These are phyloP conservation scores for Adoxophyes honmai DNA, from an alignment of 1,140 invertebrate species.

Conservation along the genomic window DNA sequence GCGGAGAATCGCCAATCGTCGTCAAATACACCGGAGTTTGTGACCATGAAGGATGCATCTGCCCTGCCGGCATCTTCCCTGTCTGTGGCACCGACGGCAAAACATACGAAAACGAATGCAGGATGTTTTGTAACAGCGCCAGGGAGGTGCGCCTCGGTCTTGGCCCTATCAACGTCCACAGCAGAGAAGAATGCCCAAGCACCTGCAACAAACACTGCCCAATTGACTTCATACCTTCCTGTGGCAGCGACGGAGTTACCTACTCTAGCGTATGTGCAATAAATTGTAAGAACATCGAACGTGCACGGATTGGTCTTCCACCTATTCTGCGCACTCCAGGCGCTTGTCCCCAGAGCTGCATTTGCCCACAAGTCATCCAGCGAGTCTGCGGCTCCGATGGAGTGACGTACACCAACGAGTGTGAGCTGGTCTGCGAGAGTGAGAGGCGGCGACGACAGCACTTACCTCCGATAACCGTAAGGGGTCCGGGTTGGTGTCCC, in stretches of 20 bases:
- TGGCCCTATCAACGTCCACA: slow-evolving; percentile 74
- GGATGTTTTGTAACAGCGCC: slow-evolving; percentile 27
- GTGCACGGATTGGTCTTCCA: background rate
- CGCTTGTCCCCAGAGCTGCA: background rate
- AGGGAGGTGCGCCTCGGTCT: slow-evolving; percentile 12
- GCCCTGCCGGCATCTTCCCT: slow-evolving; percentile 47
- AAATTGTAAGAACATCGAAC: background rate
- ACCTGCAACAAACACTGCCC: slow-evolving; percentile 77
- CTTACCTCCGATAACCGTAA: background rate
- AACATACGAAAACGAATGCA: slow-evolving; percentile 82
- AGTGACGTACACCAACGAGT: slow-evolving; percentile 40
- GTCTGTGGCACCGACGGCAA: slow-evolving; percentile 89
- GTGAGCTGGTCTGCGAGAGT: slow-evolving; percentile 35
- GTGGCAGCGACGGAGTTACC: slow-evolving; percentile 70
- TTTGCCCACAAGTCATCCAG: slow-evolving; percentile 78
- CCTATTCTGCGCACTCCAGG: background rate
- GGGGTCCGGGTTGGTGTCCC: background rate
- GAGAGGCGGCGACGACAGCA: background rate
- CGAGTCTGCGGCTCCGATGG: slow-evolving; percentile 47
- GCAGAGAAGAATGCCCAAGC: slow-evolving; percentile 80
- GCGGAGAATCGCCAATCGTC: slow-evolving; percentile 16
- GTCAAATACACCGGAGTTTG: slow-evolving; percentile 20
- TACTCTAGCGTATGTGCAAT: background rate
- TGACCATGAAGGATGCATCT: slow-evolving; percentile 24
- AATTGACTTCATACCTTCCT: slow-evolving; percentile 79